Evolutionary conservation across 37 sponge, comb jelly and placozoan species (phyloP), one percentile per base, ranked within the genome.

Genomic region (Axinella damicornis): DNA sequence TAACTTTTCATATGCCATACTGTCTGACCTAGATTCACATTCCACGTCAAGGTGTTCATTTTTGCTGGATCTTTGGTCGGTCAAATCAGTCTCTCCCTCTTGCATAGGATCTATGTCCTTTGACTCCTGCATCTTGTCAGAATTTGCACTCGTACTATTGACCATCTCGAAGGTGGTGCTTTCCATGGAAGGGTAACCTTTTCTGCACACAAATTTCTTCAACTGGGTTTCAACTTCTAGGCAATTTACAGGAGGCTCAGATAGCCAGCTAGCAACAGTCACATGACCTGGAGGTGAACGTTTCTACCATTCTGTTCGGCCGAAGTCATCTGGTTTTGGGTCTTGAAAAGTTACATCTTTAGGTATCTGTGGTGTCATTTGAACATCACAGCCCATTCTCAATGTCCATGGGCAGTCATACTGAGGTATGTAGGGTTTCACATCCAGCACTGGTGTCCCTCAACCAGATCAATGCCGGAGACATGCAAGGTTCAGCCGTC

Each of bases 361-460:
- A 46, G 46, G 46, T 46, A 9, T 12, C 46, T 46, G 46, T 46
- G 46, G 4, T 46, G 4, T 46, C 46, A 46, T 9, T 9, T 46
- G 46, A 9, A 46, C 9, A 46, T 46, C 46, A 46, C 9, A 9
- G 9, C 9, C 46, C 46, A 46, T 46, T 9, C 46, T 46, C 46
- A 4, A 46, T 12, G 46, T 46, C 46, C 46, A 46, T 9, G 53
- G 88, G 2, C 63, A 71, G 57, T 87, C 88, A 57, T 80, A 87
- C 15, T 19, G 41, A n/a, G 81, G 75, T n/a, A 87, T 87, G 75
- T 87, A 87, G 12, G 88, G 88, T 69, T 87, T 87, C 22, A 87
- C 69, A 59, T 87, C 88, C 36, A 87, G 27, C 20, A 87, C 35
- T 6, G 88, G 88, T 6, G 88, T 87, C 88, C 88, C 24, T 87